phyloP scores from a whole-genome alignment of 2,113 vertebrate genomes.

The Sialia sialis region DNA sequence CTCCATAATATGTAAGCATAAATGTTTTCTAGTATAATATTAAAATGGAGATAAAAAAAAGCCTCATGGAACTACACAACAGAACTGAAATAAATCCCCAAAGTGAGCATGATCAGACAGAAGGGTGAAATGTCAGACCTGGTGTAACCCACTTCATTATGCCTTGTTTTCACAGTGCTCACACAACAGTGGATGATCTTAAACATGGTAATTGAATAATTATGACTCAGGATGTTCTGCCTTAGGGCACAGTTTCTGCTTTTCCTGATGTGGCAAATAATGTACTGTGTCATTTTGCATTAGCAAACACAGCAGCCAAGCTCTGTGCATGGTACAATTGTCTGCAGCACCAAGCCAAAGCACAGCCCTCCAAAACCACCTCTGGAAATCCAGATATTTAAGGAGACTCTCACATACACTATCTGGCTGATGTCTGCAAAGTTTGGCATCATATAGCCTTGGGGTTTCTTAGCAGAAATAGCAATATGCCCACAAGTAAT shows the following conservation, averaged over 20 bases:
- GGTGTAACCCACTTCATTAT: conserved; percentile 22
- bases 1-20: neutral
- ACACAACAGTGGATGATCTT: conserved; percentile 43
- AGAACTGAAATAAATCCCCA: neutral
- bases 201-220: conserved; percentile 53
- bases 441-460: neutral
- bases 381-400: neutral
- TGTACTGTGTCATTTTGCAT: conserved; percentile 6
- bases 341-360: neutral
- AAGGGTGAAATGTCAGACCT: conserved; percentile 22
- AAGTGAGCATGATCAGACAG: neutral
- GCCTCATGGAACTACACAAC: neutral
- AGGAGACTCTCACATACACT: neutral
- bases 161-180: neutral
- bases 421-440: neutral
- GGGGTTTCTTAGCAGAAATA: neutral
- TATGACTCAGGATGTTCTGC: conserved; percentile 47
- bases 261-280: conserved; percentile 51
- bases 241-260: neutral
- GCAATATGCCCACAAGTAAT: neutral
- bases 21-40: neutral
- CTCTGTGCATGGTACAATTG: neutral
- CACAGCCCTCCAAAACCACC: neutral
- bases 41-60: neutral
- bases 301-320: neutral